These are phyloP conservation scores for Ischnura elegans DNA, from an alignment of 2,888 invertebrate species.

Conservation along the genomic window DNA sequence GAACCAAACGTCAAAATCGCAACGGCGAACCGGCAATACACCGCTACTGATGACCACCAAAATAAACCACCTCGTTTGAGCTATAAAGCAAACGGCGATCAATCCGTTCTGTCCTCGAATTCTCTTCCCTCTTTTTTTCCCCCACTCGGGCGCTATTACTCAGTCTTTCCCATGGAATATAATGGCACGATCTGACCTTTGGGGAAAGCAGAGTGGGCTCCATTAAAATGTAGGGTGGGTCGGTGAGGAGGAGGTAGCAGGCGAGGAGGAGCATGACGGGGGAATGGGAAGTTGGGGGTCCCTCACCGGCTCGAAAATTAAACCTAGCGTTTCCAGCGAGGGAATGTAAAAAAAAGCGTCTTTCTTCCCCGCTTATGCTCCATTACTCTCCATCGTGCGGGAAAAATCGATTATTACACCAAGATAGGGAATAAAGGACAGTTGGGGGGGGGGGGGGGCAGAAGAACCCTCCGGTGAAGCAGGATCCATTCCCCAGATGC, in stretches of 20 bases:
- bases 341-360: not conserved
- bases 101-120: not conserved
- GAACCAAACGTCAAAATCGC: not conserved
- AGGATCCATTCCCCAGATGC: not conserved
- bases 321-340: not conserved
- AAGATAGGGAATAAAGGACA: not conserved
- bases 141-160: not conserved
- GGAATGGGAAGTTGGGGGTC: not conserved
- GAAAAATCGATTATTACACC: slow-evolving; percentile 15
- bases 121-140: not conserved
- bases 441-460: not conserved
- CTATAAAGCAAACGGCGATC: not conserved
- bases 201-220: not conserved
- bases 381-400: slow-evolving; percentile 21
- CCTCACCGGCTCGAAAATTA: not conserved
- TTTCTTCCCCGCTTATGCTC: slow-evolving; percentile 4
- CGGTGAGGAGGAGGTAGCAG: too few species aligned
- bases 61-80: not conserved
- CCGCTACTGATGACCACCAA: not conserved
- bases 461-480: not conserved
- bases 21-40: too few species aligned
- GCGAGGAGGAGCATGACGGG: not conserved
- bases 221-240: not conserved
- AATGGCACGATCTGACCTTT: slow-evolving; percentile 38
- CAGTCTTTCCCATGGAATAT: not conserved